Evolutionary conservation across 2,113 vertebrate species (phyloP).

Genomic region (Solea solea): DNA sequence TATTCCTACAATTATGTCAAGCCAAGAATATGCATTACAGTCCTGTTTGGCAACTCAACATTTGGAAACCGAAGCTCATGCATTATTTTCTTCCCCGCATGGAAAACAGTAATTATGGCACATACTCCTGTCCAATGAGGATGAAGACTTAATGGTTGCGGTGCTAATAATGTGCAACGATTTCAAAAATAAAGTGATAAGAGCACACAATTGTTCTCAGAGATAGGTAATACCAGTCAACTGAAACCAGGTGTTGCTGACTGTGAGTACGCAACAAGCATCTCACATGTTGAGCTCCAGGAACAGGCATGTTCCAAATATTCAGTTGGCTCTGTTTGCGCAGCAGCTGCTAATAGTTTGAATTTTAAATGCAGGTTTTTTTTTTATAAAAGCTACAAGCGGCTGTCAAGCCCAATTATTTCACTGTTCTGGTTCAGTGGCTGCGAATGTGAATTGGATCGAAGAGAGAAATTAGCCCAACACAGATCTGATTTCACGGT

Average conservation of each 20-base stretch:
- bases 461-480: too few species aligned
- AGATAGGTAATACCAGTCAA: not conserved
- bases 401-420: not conserved
- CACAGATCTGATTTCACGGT: too few species aligned
- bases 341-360: slow-evolving; percentile 9
- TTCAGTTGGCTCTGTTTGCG: not conserved
- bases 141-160: not conserved
- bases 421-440: not conserved
- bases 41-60: slow-evolving; percentile 37
- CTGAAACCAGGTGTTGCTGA: slow-evolving; percentile 3
- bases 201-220: not conserved
- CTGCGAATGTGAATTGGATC: too few species aligned
- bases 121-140: not conserved
- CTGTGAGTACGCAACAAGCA: not conserved
- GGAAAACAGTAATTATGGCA: slow-evolving; percentile 15
- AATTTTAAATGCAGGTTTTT: not conserved
- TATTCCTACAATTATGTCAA: slow-evolving; percentile 23
- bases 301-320: not conserved
- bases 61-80: slow-evolving; percentile 14
- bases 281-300: not conserved
- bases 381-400: not conserved
- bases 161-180: not conserved
- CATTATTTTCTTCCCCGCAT: slow-evolving; percentile 8
- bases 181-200: slow-evolving; percentile 11
- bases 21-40: not conserved